phyloP scores from a whole-genome alignment of 2,888 invertebrate genomes.

The Eugnorisma glareosa region DNA sequence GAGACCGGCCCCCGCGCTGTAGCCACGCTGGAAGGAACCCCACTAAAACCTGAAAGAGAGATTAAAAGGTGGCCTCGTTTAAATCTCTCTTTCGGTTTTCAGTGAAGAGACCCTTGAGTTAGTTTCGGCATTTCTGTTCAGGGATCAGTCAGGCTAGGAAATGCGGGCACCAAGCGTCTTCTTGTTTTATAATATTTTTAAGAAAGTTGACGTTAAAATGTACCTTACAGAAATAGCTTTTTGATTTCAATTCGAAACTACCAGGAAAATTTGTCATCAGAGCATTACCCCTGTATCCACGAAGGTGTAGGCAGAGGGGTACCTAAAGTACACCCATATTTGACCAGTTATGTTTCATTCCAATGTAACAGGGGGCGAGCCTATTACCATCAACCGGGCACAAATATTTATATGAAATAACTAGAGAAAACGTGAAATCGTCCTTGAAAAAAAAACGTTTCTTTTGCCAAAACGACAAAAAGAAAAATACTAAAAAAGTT shows the following conservation, averaged over 20 bases:
- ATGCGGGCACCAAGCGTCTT: not conserved
- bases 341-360: not conserved
- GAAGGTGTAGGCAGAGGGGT: not conserved
- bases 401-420: not conserved
- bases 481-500: not conserved
- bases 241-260: not conserved
- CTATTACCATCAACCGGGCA: not conserved
- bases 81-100: no score
- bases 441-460: not conserved
- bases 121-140: not conserved
- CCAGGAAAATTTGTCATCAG: not conserved
- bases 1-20: constrained; percentile 39
- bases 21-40: constrained; percentile 39
- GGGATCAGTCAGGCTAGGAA: not conserved
- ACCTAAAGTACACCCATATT: not conserved
- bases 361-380: not conserved
- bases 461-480: not conserved
- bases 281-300: not conserved
- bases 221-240: not conserved
- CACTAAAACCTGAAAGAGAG: not conserved
- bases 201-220: not conserved
- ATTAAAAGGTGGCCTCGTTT: not conserved
- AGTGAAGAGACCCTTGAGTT: not conserved
- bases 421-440: not conserved
- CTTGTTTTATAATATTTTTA: not conserved